phyloP scores from a whole-genome alignment of 2,888 invertebrate species.

The Embidobia sp. region DNA sequence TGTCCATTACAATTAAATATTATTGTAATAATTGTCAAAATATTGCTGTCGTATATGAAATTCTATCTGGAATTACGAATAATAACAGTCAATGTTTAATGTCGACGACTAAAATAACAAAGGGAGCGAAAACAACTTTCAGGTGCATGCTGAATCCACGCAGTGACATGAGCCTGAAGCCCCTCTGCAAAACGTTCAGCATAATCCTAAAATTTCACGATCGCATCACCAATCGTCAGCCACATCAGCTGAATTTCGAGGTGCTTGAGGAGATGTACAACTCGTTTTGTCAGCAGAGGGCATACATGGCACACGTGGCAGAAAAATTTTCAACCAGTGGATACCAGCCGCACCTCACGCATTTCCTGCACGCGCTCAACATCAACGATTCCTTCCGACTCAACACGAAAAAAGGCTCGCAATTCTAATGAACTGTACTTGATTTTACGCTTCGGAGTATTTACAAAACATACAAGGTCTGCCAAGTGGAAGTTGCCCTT shows the following conservation, averaged over 20 bases:
- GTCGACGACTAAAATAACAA: too few relatives aligned
- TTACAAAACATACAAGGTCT: too few relatives aligned
- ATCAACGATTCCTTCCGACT: constrained; percentile 83
- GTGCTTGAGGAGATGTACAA: constrained; percentile 84
- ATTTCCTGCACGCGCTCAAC: constrained; percentile 86
- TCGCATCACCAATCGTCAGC: constrained; percentile 83
- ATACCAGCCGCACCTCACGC: constrained; percentile 86
- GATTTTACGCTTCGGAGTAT: too few relatives aligned
- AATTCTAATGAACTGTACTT: too few relatives aligned
- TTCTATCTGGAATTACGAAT: too few relatives aligned
- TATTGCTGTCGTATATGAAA: too few relatives aligned
- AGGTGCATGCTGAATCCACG: constrained; percentile 88
- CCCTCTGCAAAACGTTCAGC: constrained; percentile 87
- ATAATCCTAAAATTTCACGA: constrained; percentile 88
- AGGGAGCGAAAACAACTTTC: too few relatives aligned
- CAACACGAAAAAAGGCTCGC: constrained; percentile 54
- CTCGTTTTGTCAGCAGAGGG: constrained; percentile 84
- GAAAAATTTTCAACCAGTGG: constrained; percentile 86
- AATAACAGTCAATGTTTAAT: too few relatives aligned
- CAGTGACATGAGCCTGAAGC: constrained; percentile 86
- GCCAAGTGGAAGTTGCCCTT: too few relatives aligned
- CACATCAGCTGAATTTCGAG: constrained; percentile 83
- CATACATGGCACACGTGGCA: constrained; percentile 85
- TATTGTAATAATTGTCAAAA: too few relatives aligned
- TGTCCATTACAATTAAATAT: too few relatives aligned